A percentile compares a stretch with the other conserved stretches of the same genome.
phyloP scores from a whole-genome alignment of 37 sponge, comb jelly and placozoan genomes.

The Halisarca cf. caerulea region DNA sequence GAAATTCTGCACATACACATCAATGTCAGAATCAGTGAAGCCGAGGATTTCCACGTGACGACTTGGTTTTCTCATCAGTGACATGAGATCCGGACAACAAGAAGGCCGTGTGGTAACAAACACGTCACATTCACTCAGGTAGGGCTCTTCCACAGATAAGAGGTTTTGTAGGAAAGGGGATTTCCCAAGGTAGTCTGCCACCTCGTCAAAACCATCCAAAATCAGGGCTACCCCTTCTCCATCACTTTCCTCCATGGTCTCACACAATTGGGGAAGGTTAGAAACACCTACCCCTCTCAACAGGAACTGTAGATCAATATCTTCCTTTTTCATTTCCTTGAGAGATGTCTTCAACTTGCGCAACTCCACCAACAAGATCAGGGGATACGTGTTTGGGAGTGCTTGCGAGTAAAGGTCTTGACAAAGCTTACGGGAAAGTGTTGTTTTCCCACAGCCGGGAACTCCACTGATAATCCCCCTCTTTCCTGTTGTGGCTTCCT shows the following conservation, averaged over 20 bases:
- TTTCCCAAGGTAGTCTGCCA: not conserved
- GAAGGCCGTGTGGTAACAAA: not conserved
- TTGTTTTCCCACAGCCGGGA: not conserved
- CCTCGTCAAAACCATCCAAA: slow-evolving; percentile 1
- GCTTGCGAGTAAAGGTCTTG: not conserved
- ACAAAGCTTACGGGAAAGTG: not conserved
- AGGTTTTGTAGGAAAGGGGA: not conserved
- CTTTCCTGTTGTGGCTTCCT: not conserved
- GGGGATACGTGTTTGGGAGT: not conserved
- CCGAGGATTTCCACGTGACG: slow-evolving; percentile 13
- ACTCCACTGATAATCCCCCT: not conserved
- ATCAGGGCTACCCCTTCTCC: not conserved
- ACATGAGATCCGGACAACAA: not conserved
- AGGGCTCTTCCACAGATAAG: not conserved
- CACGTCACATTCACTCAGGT: not conserved
- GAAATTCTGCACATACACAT: not conserved
- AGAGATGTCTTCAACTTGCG: not conserved
- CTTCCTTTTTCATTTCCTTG: not conserved
- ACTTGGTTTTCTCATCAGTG: not conserved
- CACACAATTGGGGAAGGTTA: not conserved
- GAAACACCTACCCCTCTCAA: not conserved
- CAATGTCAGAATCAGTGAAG: not conserved
- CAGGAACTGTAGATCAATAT: not conserved
- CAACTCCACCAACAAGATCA: not conserved
- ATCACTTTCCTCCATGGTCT: not conserved